Conservation (phyloP, 2,113 vertebrate species). For the Cynoglossus semilaevis region DNA sequence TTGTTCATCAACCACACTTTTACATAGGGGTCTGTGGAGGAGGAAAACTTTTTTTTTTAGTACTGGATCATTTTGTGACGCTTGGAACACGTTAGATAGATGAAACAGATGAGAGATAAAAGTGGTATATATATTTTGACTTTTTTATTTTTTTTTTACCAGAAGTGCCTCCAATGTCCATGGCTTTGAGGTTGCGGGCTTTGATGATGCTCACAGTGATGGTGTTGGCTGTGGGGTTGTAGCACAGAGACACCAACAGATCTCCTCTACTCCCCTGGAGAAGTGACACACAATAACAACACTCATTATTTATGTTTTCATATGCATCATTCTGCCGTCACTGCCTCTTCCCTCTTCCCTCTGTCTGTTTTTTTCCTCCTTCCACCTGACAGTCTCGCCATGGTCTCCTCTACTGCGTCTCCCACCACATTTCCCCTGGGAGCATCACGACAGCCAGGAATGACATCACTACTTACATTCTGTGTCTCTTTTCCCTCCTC, state of each 20-base stretch:
- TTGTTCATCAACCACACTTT: conserved; percentile 99
- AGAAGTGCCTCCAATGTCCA: conserved; percentile 99
- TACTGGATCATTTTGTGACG: conserved; percentile 1
- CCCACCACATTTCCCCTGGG: conserved; percentile 54
- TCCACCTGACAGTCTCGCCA: conserved; percentile 60
- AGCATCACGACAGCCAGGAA: conserved; percentile 59
- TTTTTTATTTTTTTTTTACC: conserved; percentile 69
- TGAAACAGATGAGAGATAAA: neutral
- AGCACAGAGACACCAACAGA: conserved; percentile 95
- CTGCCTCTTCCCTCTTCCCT: conserved; percentile 21
- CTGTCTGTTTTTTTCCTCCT: conserved; percentile 33
- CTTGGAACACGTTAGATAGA: conserved; percentile 1
- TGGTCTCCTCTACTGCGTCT: conserved; percentile 44
- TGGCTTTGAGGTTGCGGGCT: conserved; percentile 98
- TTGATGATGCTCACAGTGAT: conserved; percentile 99
- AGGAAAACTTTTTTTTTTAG: neutral
- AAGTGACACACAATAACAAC: conserved; percentile 36
- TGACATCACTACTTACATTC: conserved; percentile 67
- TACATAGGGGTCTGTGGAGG: conserved; percentile 89
- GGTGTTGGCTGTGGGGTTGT: conserved; percentile 97
- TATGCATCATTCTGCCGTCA: neutral
- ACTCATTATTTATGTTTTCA: conserved; percentile 13
- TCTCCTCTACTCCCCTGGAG: conserved; percentile 94
- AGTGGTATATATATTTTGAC: neutral
- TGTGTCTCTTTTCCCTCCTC: conserved; percentile 28